Base-by-base conservation (phyloP, 2,888 invertebrate species). In the Melanargia galathea region DNA sequence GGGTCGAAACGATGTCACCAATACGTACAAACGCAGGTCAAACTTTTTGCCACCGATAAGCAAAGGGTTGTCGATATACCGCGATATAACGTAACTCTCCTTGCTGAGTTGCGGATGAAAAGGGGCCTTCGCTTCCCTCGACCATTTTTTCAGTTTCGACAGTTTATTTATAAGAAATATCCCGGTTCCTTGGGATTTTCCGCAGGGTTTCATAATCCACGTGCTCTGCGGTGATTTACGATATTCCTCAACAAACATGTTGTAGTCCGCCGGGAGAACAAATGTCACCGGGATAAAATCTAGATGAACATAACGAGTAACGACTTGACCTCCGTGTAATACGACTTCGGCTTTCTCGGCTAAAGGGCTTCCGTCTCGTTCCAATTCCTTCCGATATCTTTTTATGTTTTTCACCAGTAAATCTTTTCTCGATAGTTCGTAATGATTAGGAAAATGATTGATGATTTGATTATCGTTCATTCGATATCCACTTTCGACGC, bases 171-270 rank as follows among this genome's bases (percentile, higher is more conserved):
- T 98, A 62, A 99, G 92, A 84, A 98, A 98, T 79, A 99, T 99
- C 20, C 98, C 98, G 1, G 96, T 95, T 0, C 97, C 97, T 80
- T 97, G 97, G 0, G 98, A 98, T 87, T 98, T 97, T 20, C 98
- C 98, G 80, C 97, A 97, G 0, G 98, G 98, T 83, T 99, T 98
- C 96, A 98, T 97, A 70, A 99, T 99, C 98, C 98, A 99, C 0
- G 98, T 98, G 70, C 97, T 97, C 75, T 96, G 96, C 0, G 98
- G 98, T 70, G 96, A 96, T 87, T 98, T 98, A 60, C 98, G 93
- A 82, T 98, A 99, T 80, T 98, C 98, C 80, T 98, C 98, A 0
- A 98, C 98, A 84, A 99, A 98, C 94, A 98, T 95, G 83, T 98
- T 98, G 83, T 99, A 99, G 87, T 99, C 98, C 45, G 97, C 96